Evolutionary conservation across 1,140 invertebrate species (phyloP), one percentile per base, ranked within the genome.

Genomic region (Drosophila santomea): DNA sequence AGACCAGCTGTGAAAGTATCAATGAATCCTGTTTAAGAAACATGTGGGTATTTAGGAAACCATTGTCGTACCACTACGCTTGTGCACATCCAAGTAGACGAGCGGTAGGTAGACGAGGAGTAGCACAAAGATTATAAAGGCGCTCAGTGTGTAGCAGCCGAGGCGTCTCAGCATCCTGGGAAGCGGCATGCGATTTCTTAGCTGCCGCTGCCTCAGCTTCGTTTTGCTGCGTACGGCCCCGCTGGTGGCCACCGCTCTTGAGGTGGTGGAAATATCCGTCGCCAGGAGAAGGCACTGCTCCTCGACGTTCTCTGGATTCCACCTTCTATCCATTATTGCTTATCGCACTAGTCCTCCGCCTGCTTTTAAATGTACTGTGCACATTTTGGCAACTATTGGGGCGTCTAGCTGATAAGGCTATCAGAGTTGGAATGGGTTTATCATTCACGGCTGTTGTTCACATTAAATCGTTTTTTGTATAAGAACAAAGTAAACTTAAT

Each of bases 61-160:
- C 4, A 41, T 43, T 61, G 3, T 45, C 69, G 61, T 23, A 85
- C 82, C 79, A 50, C 62, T 58, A 17, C 82, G 69, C 25, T 71
- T 75, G 41, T 72, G 83, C n/a, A 64, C 64, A 48, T 88, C 62
- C 41, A 85, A 63, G 38, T 59, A 85, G 0, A 80, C 60, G 11
- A 75, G 61, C 1, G 78, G 83, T 69, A 85, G 69, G 83, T 78
- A 82, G 39, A 67, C 68, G 35, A 78, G 62, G 7, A 82, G 25
- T n/a, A 85, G 36, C 11, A 81, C 7, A 8, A 64, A 45, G 2
- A 64, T 14, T 17, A 72, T 4, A 17, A 52, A 58, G 14, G 25
- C 47, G 15, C 28, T 68, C 4, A 88, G 14, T 3, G 47, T 59
- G 38, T 45, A 82, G 7, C 43, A 75, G 23, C 67, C 67, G 0